Evolutionary conservation across 2,888 invertebrate species (phyloP), one percentile per base, ranked within the genome.

Genomic region (Pristionchus arcanus): DNA sequence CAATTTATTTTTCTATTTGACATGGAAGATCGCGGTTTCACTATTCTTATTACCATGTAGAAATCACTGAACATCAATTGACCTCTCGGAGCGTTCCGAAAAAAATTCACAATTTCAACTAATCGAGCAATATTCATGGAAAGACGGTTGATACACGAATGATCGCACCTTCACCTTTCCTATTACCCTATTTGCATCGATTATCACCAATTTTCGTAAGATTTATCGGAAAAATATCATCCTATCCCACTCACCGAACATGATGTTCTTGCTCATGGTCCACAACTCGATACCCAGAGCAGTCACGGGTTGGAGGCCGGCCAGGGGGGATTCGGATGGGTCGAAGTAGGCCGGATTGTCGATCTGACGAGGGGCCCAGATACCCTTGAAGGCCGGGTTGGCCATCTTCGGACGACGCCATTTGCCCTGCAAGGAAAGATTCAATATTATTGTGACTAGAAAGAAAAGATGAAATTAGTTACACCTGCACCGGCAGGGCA

Each of bases 221-320:
- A 2, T 0, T 15, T 19, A 1, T 3, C 28, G 28, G 25, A 68
- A 68, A 68, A 68, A 28, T 28, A n/a, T 28, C 1, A 28, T 25
- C n/a, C 42, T 11, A 37, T n/a, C 77, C n/a, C 5, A 21, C 37
- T 11, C 42, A 96, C 99, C 99, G 96, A 99, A 99, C 90, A 98
- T 96, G 93, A 99, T 97, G 94, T 97, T 97, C 91, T 97, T 97
- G 0, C 98, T 98, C 98, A 99, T 99, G 11, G 99, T 98, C 99
- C 99, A 99, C 91, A 99, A 96, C 96, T 99, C 99, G 95, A 99
- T 97, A 31, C 99, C 99, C 90, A 99, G 96, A 34, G 98, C 98
- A 5, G 92, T 90, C 55, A 94, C 92, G 42, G 94, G 92, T 34
- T 91, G 91, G 25, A 94, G 91, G 87, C 94, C 93, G 19, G 53